These are phyloP conservation scores for Caenorhabditis briggsae DNA, from an alignment of 1,140 invertebrate genomes.

Conservation along the genomic window DNA sequence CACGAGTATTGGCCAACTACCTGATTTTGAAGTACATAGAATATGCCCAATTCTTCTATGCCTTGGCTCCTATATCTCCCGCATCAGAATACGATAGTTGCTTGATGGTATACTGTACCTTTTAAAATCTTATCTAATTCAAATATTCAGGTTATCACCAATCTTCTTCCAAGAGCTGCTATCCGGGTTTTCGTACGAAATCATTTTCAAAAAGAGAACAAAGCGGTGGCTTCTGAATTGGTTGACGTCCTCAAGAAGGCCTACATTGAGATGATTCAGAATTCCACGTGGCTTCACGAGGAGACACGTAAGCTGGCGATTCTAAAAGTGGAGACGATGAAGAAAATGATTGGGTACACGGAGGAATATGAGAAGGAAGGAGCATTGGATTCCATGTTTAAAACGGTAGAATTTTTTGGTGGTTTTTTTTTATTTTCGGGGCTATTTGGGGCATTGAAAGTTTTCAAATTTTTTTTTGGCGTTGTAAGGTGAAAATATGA, in stretches of 20 bases:
- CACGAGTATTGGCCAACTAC: not conserved
- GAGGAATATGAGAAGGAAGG: constrained; percentile 37
- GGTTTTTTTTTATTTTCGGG: too few species aligned
- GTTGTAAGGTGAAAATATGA: too few species aligned
- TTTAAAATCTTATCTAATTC: not conserved
- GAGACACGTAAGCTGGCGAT: not conserved
- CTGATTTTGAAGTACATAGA: constrained; percentile 8
- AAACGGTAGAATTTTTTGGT: not conserved
- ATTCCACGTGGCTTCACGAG: not conserved
- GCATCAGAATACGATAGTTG: not conserved
- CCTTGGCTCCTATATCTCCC: not conserved
- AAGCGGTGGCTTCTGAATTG: not conserved
- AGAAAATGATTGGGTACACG: constrained; percentile 15
- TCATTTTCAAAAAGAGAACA: constrained; percentile 19
- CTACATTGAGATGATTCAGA: not conserved
- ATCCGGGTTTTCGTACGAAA: constrained; percentile 32
- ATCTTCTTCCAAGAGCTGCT: not conserved
- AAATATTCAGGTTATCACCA: not conserved
- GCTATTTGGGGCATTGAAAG: too few species aligned
- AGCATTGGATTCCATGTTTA: constrained; percentile 9
- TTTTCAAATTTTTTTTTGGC: too few species aligned
- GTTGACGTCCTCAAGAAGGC: not conserved
- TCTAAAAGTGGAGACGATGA: constrained; percentile 31
- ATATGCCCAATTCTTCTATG: not conserved
- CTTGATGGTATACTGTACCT: not conserved